phyloP scores from a whole-genome alignment of 2,888 invertebrate species.

The Agriotes lineatus region DNA sequence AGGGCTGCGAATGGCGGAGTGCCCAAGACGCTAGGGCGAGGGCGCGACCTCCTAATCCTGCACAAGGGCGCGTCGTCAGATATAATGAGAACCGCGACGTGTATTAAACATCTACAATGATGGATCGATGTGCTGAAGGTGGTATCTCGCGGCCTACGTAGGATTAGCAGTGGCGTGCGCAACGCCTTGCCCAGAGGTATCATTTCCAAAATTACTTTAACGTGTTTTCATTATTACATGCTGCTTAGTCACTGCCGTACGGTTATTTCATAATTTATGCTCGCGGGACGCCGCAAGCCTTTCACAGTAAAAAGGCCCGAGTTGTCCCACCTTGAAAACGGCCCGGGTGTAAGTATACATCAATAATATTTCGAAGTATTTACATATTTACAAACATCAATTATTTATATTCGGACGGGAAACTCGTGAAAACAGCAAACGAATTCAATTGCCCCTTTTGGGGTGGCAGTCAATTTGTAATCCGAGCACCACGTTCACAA shows the following conservation, averaged over 20 bases:
- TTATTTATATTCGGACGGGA: no score
- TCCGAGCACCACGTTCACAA: no score
- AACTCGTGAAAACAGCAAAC: no score
- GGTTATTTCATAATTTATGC: neutral
- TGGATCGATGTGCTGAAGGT: constrained; percentile 48
- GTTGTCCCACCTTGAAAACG: no score
- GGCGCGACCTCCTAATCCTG: constrained; percentile 40
- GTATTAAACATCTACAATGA: constrained; percentile 48
- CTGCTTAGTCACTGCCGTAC: neutral
- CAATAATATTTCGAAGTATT: no score
- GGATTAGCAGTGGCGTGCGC: constrained; percentile 34
- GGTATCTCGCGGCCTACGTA: constrained; percentile 17
- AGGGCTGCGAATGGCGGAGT: no score
- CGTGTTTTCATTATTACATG: neutral
- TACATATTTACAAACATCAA: no score
- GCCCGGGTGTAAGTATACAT: no score
- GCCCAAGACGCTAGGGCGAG: constrained; percentile 17
- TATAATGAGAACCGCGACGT: constrained; percentile 41
- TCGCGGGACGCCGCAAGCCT: neutral
- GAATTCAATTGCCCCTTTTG: no score
- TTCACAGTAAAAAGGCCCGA: no score
- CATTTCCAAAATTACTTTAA: neutral
- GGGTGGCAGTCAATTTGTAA: no score
- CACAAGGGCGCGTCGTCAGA: constrained; percentile 45
- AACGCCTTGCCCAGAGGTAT: neutral